A percentile compares a stretch with the other conserved stretches of the same genome.
phyloP scores from a whole-genome alignment of 2,113 vertebrate species.

The Eptesicus fuscus region DNA sequence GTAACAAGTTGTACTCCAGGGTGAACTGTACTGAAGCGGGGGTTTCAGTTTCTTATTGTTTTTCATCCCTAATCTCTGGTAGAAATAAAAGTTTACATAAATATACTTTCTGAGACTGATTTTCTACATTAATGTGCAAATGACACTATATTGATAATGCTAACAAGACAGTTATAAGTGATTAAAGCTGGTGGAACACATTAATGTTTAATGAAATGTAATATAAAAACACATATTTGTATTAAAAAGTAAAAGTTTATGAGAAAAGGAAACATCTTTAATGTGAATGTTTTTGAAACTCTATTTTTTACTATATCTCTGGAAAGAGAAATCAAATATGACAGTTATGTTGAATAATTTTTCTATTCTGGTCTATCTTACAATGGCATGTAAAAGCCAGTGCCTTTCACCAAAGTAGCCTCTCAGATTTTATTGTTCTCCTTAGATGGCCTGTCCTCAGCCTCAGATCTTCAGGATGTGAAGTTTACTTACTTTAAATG shows the following conservation, averaged over 20 bases:
- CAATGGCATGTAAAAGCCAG: neutral
- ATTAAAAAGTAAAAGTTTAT: neutral
- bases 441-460: neutral
- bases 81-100: neutral
- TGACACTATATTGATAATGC: neutral
- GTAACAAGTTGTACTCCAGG: neutral
- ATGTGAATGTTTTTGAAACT: neutral
- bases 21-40: neutral
- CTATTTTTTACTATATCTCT: too few relatives aligned
- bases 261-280: neutral
- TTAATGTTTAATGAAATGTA: neutral
- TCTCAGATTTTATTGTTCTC: constrained; percentile 19
- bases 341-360: constrained; percentile 2
- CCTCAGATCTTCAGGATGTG: neutral
- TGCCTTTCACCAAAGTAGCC: neutral
- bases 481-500: constrained; percentile 37
- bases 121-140: neutral
- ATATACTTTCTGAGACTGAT: neutral
- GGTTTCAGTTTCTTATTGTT: neutral
- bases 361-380: constrained; percentile 11
- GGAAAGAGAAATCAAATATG: neutral
- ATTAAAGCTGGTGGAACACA: neutral
- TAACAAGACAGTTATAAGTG: neutral
- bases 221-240: neutral
- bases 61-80: neutral